These are phyloP conservation scores for Brotula barbata DNA, from an alignment of 2,797 vertebrate genomes.

Conservation along the genomic window DNA sequence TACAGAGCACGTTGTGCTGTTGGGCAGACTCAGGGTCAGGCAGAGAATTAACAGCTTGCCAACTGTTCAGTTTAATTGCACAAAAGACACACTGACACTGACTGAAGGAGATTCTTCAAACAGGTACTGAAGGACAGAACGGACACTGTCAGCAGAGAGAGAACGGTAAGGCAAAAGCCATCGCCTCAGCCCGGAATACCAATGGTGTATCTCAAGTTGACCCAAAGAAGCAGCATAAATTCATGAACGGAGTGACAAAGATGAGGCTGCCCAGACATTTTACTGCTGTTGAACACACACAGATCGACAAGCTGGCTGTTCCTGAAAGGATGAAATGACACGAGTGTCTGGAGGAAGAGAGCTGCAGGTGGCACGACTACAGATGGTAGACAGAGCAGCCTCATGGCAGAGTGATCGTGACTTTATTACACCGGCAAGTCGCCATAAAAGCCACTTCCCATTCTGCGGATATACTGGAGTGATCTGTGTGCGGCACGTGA, in stretches of 20 bases:
- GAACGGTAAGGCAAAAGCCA: slow-evolving; percentile 28
- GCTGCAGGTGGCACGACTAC: slow-evolving; percentile 38
- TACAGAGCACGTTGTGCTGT: background rate
- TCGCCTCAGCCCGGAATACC: slow-evolving; percentile 44
- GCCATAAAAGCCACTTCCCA: slow-evolving; percentile 18
- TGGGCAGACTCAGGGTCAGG: slow-evolving; percentile 21
- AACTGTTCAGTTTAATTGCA: slow-evolving; percentile 44
- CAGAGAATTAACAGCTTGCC: slow-evolving; percentile 25
- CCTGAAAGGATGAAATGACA: background rate
- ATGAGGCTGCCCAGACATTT: slow-evolving; percentile 32
- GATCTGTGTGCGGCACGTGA: too few species aligned
- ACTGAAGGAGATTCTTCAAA: slow-evolving; percentile 42
- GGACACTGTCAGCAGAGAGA: slow-evolving; percentile 23
- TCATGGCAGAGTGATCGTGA: slow-evolving; percentile 8
- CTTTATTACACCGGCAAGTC: slow-evolving; percentile 11
- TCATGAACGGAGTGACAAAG: slow-evolving; percentile 35
- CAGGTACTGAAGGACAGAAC: slow-evolving; percentile 42
- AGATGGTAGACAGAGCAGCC: slow-evolving; percentile 28
- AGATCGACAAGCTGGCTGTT: slow-evolving; percentile 13
- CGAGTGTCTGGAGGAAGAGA: slow-evolving; percentile 32
- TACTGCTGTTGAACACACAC: slow-evolving; percentile 40
- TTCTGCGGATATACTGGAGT: too few species aligned
- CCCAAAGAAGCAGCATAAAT: slow-evolving; percentile 43
- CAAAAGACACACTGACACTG: slow-evolving; percentile 49
- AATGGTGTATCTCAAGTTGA: slow-evolving; percentile 41